phyloP scores from a whole-genome alignment of 2,113 vertebrate species.

The Phoxinus phoxinus region DNA sequence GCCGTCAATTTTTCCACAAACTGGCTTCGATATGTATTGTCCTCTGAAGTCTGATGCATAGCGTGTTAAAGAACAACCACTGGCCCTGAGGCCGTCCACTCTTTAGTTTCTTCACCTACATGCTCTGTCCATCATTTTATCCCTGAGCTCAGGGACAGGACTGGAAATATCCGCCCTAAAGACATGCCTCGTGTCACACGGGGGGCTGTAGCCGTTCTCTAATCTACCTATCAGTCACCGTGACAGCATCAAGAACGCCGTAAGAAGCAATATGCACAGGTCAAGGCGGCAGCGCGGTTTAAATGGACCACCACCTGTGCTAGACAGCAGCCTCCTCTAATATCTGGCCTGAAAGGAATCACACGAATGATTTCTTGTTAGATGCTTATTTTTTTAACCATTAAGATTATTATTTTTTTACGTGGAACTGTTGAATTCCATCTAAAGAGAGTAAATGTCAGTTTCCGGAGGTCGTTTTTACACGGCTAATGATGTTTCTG shows the following conservation, averaged over 20 bases:
- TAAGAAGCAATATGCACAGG: conserved; percentile 47
- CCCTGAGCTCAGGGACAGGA: conserved; percentile 24
- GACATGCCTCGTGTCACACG: conserved; percentile 48
- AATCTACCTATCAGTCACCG: conserved; percentile 58
- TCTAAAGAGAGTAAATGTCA: background rate
- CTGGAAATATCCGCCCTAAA: conserved; percentile 43
- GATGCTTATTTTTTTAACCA: background rate
- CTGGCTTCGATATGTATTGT: conserved; percentile 9
- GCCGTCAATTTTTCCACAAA: conserved; percentile 22
- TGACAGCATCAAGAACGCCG: conserved; percentile 52
- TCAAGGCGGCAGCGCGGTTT: conserved; percentile 30
- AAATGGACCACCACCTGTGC: conserved; percentile 26
- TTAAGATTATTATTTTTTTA: no score
- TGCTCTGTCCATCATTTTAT: conserved; percentile 31
- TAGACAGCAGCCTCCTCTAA: conserved; percentile 39
- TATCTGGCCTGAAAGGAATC: conserved; percentile 19
- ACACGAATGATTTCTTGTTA: background rate
- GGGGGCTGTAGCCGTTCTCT: conserved; percentile 51
- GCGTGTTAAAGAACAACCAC: conserved; percentile 31
- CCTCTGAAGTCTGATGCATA: conserved; percentile 10
- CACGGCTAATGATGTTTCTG: background rate
- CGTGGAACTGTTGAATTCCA: background rate
- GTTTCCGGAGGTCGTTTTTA: background rate
- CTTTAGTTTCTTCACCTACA: conserved; percentile 3
- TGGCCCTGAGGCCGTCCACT: conserved; percentile 6